Conservation (phyloP, 37 sponge, comb jelly and placozoan species). For the Axinella damicornis region DNA sequence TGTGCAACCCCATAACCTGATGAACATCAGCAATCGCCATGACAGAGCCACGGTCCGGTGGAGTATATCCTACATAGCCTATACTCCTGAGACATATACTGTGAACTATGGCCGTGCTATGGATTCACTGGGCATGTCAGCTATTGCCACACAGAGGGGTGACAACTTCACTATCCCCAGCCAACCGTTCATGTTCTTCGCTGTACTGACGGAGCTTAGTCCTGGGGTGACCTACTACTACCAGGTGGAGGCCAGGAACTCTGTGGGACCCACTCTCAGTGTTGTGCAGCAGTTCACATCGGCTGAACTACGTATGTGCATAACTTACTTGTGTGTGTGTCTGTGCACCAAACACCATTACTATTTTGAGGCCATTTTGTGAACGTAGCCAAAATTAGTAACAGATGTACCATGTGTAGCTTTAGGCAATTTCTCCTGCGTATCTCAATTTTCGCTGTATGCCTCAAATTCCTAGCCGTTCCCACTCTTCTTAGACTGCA, state of each 20-base stretch:
- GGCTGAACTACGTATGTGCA: neutral
- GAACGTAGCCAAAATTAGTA: too few relatives aligned
- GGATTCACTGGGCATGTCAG: neutral
- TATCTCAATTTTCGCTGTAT: too few relatives aligned
- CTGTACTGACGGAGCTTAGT: constrained; percentile 32
- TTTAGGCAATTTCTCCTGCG: too few relatives aligned
- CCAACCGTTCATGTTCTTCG: neutral
- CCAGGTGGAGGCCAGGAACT: constrained; percentile 29
- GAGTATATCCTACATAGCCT: constrained; percentile 29
- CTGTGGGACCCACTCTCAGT: constrained; percentile 1
- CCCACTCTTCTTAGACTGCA: too few relatives aligned
- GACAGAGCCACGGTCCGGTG: constrained; percentile 40
- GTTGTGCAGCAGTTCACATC: constrained; percentile 22
- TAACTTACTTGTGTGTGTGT: too few relatives aligned
- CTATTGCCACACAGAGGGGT: neutral
- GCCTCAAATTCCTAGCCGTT: too few relatives aligned
- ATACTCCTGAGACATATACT: constrained; percentile 62
- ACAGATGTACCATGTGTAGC: too few relatives aligned
- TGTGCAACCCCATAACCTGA: neutral
- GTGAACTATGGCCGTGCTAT: constrained; percentile 24
- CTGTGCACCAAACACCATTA: too few relatives aligned
- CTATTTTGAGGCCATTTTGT: too few relatives aligned
- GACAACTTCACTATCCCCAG: constrained; percentile 3
- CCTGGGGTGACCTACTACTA: constrained; percentile 36
- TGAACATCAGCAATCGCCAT: neutral